Base-by-base conservation (phyloP, 2,113 vertebrate species). In the Burhinus bistriatus region DNA sequence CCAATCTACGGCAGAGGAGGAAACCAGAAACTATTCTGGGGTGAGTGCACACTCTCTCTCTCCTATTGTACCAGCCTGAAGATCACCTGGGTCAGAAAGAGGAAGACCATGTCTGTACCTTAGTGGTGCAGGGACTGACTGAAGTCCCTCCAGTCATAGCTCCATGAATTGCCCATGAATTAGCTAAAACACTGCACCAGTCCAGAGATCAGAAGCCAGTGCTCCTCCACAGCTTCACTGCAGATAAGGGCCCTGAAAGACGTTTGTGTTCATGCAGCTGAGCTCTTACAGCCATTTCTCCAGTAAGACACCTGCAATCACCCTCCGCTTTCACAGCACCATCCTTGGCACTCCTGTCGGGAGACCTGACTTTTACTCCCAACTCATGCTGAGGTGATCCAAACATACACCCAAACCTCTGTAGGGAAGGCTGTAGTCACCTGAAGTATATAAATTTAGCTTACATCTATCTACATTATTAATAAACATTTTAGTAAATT, bases 401-500 rank as follows among this genome's bases (percentile, higher is more conserved):
- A 89, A 62, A 75, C 59, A 58, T 44, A 57, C 7, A 93, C 20
- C 15, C 61, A 83, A 27, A 69, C 15, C 61, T 72, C 77, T 83
- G 52, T 2, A 76, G 49, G 52, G 47, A 93, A 72, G 49, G 23
- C 47, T 64, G 52, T 59, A 89, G 44, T 95, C 84, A 87, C 32
- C 47, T 45, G 34, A 21, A 83, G n/a, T 40, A 40, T 45, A 61
- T 79, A 87, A 94, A 85, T 91, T 82, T 79, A 94, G 77, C 47
- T 79, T 89, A 27, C 30, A 65, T 82, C 73, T 52, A 75, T 76
- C 91, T 90, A 44, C 70, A 82, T 91, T 94, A 91, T 87, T 93
- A 94, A 96, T 57, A 93, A 54, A 40, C 40, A 49, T 72, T 78
- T 91, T 93, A 95, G 95, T 95, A 87, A 36, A 64, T 78, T 72